These are phyloP conservation scores for Celastrina argiolus DNA, from an alignment of 2,888 invertebrate species.

Conservation along the genomic window DNA sequence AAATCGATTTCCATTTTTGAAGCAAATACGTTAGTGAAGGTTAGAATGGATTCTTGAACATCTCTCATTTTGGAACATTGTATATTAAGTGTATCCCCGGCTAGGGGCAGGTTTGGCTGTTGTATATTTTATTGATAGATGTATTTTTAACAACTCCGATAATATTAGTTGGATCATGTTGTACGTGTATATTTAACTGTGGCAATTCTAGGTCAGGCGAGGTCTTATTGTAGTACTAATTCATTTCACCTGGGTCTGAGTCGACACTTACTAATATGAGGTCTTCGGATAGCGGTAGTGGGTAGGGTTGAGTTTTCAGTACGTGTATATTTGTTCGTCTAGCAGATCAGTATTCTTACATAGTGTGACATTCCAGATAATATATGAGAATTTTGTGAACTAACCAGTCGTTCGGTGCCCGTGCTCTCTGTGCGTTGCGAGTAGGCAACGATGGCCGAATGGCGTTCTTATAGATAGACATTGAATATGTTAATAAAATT, in stretches of 20 bases:
- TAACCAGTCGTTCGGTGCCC: conserved; percentile 29
- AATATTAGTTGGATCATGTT: conserved; percentile 9
- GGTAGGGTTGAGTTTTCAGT: conserved; percentile 40
- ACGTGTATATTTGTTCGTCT: conserved; percentile 65
- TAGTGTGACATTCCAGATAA: conserved; percentile 76
- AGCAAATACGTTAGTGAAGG: conserved; percentile 48
- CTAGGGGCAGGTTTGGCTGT: conserved; percentile 54
- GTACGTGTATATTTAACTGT: conserved; percentile 46
- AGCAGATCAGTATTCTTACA: conserved; percentile 76
- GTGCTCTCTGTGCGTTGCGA: conserved; percentile 37
- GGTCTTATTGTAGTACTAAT: conserved; percentile 45
- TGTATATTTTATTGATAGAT: conserved; percentile 57
- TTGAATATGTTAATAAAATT: conserved; percentile 19
- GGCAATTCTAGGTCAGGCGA: conserved; percentile 44
- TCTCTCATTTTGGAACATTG: conserved; percentile 42
- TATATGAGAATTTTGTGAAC: conserved; percentile 43
- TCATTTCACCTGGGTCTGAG: conserved; percentile 57
- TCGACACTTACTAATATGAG: conserved; percentile 36
- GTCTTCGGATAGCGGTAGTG: conserved; percentile 23
- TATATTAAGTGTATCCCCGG: conserved; percentile 36
- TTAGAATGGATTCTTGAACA: conserved; percentile 41
- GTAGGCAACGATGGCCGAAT: conserved; percentile 17
- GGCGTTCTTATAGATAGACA: conserved; percentile 14
- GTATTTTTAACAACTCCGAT: conserved; percentile 27
- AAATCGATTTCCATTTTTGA: conserved; percentile 50